phyloP scores from a whole-genome alignment of 2,797 vertebrate species.

The Falco peregrinus region DNA sequence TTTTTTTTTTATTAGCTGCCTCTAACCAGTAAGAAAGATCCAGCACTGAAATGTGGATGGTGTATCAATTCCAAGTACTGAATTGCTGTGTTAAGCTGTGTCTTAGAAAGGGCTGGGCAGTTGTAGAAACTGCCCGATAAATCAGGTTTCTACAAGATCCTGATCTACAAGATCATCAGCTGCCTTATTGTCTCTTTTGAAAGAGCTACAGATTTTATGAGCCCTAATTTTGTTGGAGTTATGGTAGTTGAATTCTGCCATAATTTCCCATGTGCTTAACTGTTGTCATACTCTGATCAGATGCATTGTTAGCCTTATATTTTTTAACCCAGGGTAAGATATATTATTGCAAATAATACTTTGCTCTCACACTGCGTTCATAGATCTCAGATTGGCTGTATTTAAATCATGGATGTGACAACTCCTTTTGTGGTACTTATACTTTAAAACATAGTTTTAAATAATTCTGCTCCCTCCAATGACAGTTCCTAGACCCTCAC shows the following conservation, averaged over 20 bases:
- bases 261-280: background rate
- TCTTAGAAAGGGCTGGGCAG: background rate
- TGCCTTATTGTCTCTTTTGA: background rate
- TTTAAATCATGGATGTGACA: background rate
- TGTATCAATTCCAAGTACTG: background rate
- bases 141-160: background rate
- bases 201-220: background rate
- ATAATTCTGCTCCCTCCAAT: background rate
- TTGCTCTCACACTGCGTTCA: background rate
- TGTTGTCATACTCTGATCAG: background rate
- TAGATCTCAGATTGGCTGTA: background rate
- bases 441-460: background rate
- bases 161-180: background rate
- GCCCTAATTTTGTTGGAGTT: background rate
- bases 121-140: background rate
- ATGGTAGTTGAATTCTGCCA: background rate
- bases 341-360: background rate
- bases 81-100: background rate
- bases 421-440: background rate
- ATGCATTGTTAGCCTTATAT: background rate
- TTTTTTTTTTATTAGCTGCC: background rate
- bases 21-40: background rate
- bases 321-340: background rate
- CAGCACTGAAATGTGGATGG: background rate
- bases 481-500: background rate